Percentiles rank a stretch among this genome's conserved stretches.
These are phyloP conservation scores for Semnornis frantzii DNA, from an alignment of 2,113 vertebrate genomes.

Conservation along the genomic window DNA sequence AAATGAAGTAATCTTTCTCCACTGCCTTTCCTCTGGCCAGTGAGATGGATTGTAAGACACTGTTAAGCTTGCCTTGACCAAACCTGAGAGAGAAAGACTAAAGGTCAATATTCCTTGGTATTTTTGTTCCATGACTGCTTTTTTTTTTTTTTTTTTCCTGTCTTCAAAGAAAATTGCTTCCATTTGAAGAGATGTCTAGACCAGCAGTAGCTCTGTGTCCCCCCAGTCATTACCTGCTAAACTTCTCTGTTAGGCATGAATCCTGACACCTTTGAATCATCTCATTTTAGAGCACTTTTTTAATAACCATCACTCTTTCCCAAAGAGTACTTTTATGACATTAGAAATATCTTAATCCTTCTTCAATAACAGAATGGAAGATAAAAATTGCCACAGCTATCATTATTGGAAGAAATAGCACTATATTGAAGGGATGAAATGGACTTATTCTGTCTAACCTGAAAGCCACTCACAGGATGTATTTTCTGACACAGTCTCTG, in stretches of 20 bases:
- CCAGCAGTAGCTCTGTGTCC: not conserved
- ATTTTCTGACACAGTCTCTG: not conserved
- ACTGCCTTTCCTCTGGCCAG: not conserved
- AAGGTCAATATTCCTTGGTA: not conserved
- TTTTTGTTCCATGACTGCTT: not conserved
- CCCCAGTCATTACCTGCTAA: not conserved
- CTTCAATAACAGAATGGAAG: constrained; percentile 41
- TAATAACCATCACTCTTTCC: constrained; percentile 33
- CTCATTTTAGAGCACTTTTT: constrained; percentile 40
- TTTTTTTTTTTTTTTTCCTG: not conserved
- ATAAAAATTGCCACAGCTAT: constrained; percentile 38
- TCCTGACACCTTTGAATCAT: not conserved
- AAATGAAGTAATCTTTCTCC: not conserved
- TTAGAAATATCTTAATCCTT: constrained; percentile 61
- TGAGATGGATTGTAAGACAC: not conserved
- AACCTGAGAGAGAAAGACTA: not conserved
- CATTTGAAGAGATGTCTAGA: not conserved
- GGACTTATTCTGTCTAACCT: constrained; percentile 13
- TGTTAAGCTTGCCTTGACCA: not conserved
- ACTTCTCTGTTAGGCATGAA: not conserved
- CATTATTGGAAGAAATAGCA: constrained; percentile 45
- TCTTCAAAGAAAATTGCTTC: constrained; percentile 5
- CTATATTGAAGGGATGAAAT: constrained; percentile 47
- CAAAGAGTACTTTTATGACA: constrained; percentile 22
- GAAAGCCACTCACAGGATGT: constrained; percentile 7